These are phyloP conservation scores for Cryptomyrus ogoouensis DNA, from an alignment of 2,113 vertebrate genomes.

Conservation along the genomic window DNA sequence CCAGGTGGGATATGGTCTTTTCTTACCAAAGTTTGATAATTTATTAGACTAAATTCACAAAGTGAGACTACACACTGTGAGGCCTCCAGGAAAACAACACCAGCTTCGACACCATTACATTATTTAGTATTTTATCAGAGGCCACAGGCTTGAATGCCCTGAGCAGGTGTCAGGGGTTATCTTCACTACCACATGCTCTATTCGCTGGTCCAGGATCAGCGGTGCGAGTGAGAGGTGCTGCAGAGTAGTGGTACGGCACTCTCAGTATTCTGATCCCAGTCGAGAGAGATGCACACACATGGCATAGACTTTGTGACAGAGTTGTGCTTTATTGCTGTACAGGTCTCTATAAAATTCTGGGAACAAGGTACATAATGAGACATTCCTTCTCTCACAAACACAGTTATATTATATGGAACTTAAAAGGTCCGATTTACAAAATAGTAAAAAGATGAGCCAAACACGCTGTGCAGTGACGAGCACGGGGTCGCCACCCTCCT, in stretches of 20 bases:
- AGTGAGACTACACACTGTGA: neutral
- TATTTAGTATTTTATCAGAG: constrained; percentile 1
- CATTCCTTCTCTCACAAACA: constrained; percentile 54
- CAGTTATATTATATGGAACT: constrained; percentile 52
- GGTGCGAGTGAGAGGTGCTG: neutral
- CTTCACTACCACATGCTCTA: neutral
- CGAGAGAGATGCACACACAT: neutral
- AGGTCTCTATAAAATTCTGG: constrained; percentile 64
- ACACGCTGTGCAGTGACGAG: constrained; percentile 32
- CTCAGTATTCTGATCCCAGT: neutral
- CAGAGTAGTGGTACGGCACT: neutral
- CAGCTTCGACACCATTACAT: neutral
- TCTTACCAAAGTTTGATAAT: neutral
- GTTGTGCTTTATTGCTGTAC: constrained; percentile 73
- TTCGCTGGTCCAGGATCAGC: neutral
- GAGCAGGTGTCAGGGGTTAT: neutral
- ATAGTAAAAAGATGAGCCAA: constrained; percentile 38
- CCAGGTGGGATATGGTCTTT: neutral
- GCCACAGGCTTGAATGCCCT: neutral
- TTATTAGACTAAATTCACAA: neutral
- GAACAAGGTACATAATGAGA: constrained; percentile 61
- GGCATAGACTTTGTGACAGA: constrained; percentile 43
- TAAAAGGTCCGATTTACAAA: constrained; percentile 57
- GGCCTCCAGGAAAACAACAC: neutral
- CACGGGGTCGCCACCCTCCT: constrained; percentile 28